Evolutionary conservation across 2,888 invertebrate genomes (phyloP).

Genomic region (Orthosia gothica): DNA sequence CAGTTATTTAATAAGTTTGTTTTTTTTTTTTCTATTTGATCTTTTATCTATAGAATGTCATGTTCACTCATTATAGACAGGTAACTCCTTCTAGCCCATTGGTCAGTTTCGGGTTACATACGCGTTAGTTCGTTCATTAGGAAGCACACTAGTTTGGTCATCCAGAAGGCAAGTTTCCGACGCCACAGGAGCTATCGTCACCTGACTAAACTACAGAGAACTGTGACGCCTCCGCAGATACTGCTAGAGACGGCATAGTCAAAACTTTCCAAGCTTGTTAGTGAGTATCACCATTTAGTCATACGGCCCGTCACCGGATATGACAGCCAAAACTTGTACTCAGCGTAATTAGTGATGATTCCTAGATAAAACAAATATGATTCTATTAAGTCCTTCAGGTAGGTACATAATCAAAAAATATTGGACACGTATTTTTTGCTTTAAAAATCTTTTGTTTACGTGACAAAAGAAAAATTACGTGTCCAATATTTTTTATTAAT

Average conservation of each 20-base stretch:
- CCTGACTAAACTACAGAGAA: not conserved
- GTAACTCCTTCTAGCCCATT: constrained; percentile 23
- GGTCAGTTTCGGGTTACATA: constrained; percentile 23
- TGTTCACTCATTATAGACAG: not conserved
- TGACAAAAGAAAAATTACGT: too few species aligned
- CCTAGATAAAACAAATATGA: too few species aligned
- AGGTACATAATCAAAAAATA: too few species aligned
- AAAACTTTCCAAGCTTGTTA: not conserved
- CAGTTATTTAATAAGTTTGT: too few species aligned
- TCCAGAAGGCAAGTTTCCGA: constrained; percentile 3
- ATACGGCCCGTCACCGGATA: not conserved
- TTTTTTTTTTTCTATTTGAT: not conserved
- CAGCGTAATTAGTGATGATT: not conserved
- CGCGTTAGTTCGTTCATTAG: constrained; percentile 29
- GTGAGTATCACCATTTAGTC: not conserved
- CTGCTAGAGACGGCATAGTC: not conserved
- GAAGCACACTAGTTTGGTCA: constrained; percentile 26
- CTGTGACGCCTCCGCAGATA: not conserved
- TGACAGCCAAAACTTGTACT: not conserved
- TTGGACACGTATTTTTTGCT: too few species aligned
- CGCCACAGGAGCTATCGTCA: not conserved
- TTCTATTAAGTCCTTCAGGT: too few species aligned
- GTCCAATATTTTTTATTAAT: too few species aligned
- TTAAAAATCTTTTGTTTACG: too few species aligned
- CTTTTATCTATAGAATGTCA: not conserved